Percentiles rank a stretch among this genome's conserved stretches.
phyloP scores from a whole-genome alignment of 2,797 vertebrate genomes.

The Sebastes minor region DNA sequence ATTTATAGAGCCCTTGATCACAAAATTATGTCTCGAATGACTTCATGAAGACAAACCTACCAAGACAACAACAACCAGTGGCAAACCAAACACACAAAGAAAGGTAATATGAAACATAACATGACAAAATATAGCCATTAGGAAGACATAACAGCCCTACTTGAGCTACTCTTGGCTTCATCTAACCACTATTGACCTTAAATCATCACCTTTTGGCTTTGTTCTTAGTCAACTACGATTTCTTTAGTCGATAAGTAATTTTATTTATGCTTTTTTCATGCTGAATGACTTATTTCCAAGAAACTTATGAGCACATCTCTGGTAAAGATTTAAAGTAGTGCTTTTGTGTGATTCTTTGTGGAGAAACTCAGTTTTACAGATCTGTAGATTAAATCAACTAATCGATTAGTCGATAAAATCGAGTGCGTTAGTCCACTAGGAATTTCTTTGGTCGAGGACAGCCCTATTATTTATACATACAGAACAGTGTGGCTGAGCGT shows the following conservation, averaged over 20 bases:
- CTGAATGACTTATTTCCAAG: not conserved
- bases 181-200: not conserved
- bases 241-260: not conserved
- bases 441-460: not conserved
- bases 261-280: not conserved
- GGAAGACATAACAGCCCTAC: not conserved
- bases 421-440: not conserved
- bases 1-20: constrained; percentile 24
- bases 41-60: not conserved
- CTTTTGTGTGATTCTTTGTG: not conserved
- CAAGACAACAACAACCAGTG: not conserved
- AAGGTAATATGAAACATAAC: not conserved
- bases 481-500: not conserved
- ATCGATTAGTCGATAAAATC: not conserved
- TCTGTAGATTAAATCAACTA: not conserved
- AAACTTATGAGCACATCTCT: not conserved
- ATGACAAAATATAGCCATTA: not conserved
- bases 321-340: no score
- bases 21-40: not conserved
- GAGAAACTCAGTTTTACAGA: not conserved
- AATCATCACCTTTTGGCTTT: not conserved
- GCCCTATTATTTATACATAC: not conserved
- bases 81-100: not conserved
- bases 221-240: not conserved
- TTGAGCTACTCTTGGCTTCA: not conserved